Percentiles rank a stretch among this genome's conserved stretches.
These are phyloP conservation scores for Haliclona indistincta DNA, from an alignment of 37 sponge, comb jelly and placozoan species.

Conservation along the genomic window DNA sequence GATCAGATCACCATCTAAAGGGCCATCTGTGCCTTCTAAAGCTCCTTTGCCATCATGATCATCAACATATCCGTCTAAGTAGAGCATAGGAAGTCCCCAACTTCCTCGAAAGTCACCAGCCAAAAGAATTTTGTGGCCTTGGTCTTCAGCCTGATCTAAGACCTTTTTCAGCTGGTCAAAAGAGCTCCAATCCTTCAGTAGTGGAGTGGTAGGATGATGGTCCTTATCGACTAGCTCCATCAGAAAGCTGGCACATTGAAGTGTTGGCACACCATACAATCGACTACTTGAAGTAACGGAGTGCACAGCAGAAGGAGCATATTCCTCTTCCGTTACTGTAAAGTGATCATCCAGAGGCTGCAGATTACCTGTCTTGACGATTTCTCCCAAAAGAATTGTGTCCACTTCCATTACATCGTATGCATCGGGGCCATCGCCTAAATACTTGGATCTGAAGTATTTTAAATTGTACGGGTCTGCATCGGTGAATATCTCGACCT, in stretches of 20 bases:
- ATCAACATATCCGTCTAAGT: constrained; percentile 37
- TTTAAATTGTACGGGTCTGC: too few relatives aligned
- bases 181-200: constrained; percentile 21
- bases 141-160: constrained; percentile 11
- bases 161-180: constrained; percentile 24
- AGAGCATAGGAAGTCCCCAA: constrained; percentile 35
- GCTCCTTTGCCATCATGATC: background rate
- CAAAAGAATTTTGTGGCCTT: constrained; percentile 4
- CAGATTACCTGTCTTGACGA: constrained; percentile 2
- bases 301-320: constrained; percentile 12
- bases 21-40: constrained; percentile 23
- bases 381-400: constrained; percentile 30
- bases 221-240: constrained; percentile 23
- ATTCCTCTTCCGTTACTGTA: constrained; percentile 3
- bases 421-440: constrained; percentile 8
- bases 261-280: constrained; percentile 43
- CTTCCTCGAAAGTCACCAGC: constrained; percentile 21
- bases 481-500: too few relatives aligned
- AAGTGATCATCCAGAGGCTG: constrained; percentile 14
- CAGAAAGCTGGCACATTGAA: constrained; percentile 35
- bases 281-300: background rate
- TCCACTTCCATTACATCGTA: constrained; percentile 41
- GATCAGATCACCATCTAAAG: constrained; percentile 12
- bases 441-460: too few relatives aligned
- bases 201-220: too few relatives aligned